Conservation (phyloP, 2,113 vertebrate genomes). For the Eulemur macaco region DNA sequence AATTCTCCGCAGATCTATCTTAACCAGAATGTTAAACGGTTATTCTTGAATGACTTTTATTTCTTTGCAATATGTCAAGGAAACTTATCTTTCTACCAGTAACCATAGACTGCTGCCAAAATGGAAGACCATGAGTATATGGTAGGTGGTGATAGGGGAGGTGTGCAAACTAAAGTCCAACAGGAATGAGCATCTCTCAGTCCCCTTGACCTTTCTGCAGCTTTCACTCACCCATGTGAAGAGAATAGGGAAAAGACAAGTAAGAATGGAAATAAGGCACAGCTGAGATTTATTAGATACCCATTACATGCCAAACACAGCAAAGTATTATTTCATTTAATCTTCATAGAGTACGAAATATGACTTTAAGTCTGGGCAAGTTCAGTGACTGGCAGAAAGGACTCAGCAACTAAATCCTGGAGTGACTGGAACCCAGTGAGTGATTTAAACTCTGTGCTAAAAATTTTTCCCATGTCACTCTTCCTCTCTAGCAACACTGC, state of each 20-base stretch:
- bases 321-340: not conserved
- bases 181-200: not conserved
- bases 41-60: not conserved
- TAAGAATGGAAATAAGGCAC: not conserved
- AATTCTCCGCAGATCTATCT: not conserved
- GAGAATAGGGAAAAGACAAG: not conserved
- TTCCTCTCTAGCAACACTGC: not conserved
- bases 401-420: not conserved
- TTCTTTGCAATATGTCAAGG: not conserved
- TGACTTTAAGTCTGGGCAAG: not conserved
- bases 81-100: not conserved
- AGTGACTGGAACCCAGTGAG: not conserved
- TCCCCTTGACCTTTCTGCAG: not conserved
- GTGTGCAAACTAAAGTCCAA: not conserved
- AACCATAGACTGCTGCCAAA: not conserved
- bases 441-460: not conserved
- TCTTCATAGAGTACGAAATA: not conserved
- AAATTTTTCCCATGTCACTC: not conserved
- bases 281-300: not conserved
- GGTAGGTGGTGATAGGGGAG: not conserved
- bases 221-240: not conserved
- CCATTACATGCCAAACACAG: no score
- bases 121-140: not conserved
- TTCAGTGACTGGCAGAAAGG: not conserved
- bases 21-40: not conserved